Evolutionary conservation across 1,140 invertebrate species (phyloP), one percentile per base, ranked within the genome.

Genomic region (Zophobas atratus): DNA sequence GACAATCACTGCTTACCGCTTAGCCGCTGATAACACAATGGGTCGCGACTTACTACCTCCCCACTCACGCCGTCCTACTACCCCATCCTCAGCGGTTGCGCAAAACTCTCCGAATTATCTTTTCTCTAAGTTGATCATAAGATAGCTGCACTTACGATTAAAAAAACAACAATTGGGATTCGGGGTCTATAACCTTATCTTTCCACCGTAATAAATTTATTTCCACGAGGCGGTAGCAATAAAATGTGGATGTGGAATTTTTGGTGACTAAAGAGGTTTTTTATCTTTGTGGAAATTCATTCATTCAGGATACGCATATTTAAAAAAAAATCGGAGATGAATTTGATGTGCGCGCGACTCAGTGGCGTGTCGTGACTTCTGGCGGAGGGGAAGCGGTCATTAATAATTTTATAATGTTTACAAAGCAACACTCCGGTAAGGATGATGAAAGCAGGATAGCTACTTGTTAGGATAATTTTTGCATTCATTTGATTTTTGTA

Each of bases 1-100:
- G 53, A 49, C 70, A 72, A 72, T 72, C 51, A 72, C 33, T 72
- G 70, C 70, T 72, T 39, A 72, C 70, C 70, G 70, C 70, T 72
- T 53, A 35, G 36, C 36, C 48, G 34, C 70, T 72, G 70, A 72
- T 72, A 72, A 72, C 51, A 72, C 70, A 72, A 72, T 72, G 70
- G 70, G 48, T 72, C 70, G 70, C 70, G 70, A 55, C 20, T 72
- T 53, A 35, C 70, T 53, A n/a, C 70, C 48, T 53, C 70, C 70
- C 48, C 67, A 49, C 67, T 71, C 67, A 48, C 67, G 20, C 70
- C 70, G 70, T 72, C 70, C 70, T 72, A 72, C 70, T 72, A 72
- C 70, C 70, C 70, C 46, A 71, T 49, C 43, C 48, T 48, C 34
- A 48, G 70, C 70, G 70, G 70, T 71, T 71, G 70, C 70, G 70